Conservation (phyloP, 2,888 invertebrate genomes). For the Caenorhabditis sp. region DNA sequence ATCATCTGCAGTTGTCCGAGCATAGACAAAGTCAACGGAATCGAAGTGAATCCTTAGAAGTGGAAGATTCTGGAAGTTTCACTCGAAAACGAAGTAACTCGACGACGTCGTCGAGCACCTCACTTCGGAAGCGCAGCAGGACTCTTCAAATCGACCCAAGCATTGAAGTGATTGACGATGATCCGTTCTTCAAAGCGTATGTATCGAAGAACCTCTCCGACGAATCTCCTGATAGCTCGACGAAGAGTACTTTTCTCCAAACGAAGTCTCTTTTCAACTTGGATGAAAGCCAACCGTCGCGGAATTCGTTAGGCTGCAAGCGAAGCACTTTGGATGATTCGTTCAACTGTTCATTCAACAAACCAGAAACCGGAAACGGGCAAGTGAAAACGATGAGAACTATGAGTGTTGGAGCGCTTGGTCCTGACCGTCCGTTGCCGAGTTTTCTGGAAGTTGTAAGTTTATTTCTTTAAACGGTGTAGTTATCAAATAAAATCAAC, state of each 20-base stretch:
- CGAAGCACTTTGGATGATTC: slow-evolving; percentile 24
- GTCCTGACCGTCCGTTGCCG: slow-evolving; percentile 10
- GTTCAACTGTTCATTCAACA: slow-evolving; percentile 14
- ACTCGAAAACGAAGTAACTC: slow-evolving; percentile 1
- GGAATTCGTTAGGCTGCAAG: background rate
- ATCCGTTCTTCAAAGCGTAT: background rate
- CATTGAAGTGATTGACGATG: background rate
- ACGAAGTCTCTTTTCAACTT: background rate
- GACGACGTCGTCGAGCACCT: background rate
- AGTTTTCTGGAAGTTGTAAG: slow-evolving; percentile 34
- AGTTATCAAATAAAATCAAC: background rate
- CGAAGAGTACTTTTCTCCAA: background rate
- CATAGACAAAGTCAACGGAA: slow-evolving; percentile 15
- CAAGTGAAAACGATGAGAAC: slow-evolving; percentile 5
- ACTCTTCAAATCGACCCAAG: background rate
- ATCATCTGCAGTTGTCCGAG: slow-evolving; percentile 7
- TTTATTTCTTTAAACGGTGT: background rate
- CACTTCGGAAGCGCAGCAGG: background rate
- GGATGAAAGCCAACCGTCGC: background rate
- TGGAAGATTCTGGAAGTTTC: background rate
- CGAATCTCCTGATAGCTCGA: background rate
- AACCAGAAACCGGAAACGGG: background rate
- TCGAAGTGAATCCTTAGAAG: slow-evolving; percentile 1
- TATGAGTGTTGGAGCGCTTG: slow-evolving; percentile 29
- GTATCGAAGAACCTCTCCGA: no score